These are phyloP conservation scores for Calameuta idolon DNA, from an alignment of 2,888 invertebrate genomes.

Conservation along the genomic window DNA sequence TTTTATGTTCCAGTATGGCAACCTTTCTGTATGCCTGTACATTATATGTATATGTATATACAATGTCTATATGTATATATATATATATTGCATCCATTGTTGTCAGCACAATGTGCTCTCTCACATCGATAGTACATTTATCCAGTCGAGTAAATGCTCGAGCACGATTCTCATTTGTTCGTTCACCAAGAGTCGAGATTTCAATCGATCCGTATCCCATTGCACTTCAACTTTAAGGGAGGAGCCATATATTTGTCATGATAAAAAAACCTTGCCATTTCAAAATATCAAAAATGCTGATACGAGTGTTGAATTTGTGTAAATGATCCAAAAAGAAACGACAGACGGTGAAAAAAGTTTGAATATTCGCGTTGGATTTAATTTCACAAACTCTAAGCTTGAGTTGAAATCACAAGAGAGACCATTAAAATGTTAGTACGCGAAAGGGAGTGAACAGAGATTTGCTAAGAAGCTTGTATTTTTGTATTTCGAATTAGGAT, in stretches of 20 bases:
- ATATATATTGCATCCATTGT: constrained; percentile 28
- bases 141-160: constrained; percentile 26
- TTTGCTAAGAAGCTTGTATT: not conserved
- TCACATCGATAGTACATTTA: constrained; percentile 26
- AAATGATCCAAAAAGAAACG: not conserved
- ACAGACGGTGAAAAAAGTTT: not conserved
- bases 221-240: constrained; percentile 2
- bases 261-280: not conserved
- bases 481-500: too few relatives aligned
- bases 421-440: not conserved
- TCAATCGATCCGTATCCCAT: constrained; percentile 3
- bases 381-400: not conserved
- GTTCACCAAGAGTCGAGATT: not conserved
- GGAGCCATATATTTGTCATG: not conserved
- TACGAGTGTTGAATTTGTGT: not conserved
- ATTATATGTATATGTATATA: not conserved
- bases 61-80: constrained; percentile 8
- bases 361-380: not conserved
- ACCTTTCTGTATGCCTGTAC: constrained; percentile 6
- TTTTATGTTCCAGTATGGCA: constrained; percentile 21
- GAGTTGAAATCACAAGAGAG: not conserved
- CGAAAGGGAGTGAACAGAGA: not conserved
- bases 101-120: constrained; percentile 33
- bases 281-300: not conserved
- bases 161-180: constrained; percentile 11